Base-by-base conservation (phyloP, 1,140 invertebrate species). In the Drosophila sp. region DNA sequence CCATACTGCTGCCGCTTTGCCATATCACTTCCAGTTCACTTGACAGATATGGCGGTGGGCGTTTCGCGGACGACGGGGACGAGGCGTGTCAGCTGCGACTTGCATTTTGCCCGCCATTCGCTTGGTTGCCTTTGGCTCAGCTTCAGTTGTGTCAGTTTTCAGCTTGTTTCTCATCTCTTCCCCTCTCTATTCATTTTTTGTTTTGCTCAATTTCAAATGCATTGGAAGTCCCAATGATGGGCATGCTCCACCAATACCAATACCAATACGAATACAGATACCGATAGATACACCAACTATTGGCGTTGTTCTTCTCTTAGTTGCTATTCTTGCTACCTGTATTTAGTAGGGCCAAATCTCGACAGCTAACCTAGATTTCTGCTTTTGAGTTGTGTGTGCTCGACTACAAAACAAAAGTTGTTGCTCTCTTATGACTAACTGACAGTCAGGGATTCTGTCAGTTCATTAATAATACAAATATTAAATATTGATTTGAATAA, bases 11-110 rank as follows among this genome's bases (percentile, higher is more conserved):
- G 45, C 41, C 32, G 18, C 41, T 43, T 63, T 45, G 56, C 66
- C 78, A 77, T 87, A 87, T 87, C 82, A 89, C 82, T 87, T 87
- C 78, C 82, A 87, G 78, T 82, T 87, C 82, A 89, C 83, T 87
- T 89, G 83, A 82, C 82, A 82, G 79, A 82, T 82, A 89, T 69
- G 63, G 73, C 16, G 64, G 46, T 7, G 50, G 29, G 50, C 14
- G 32, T 53, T 53, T 18, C n/a, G 29, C 29, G 36, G 32, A 5
- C 7, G 32, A 32, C 5, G 63, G 40, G 29, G 36, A 61, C 43
- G 51, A 58, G 11, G 53, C 11, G 7, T 14, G 5, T 38, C 46
- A 8, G 67, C 61, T 14, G 64, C 62, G 51, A 43, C 62, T 66
- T 51, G 67, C 67, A 71, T 40, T 29, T 63, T 63, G 53, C 45